Evolutionary conservation across 2,797 vertebrate species (phyloP).

Genomic region (Enteromius radiatus): DNA sequence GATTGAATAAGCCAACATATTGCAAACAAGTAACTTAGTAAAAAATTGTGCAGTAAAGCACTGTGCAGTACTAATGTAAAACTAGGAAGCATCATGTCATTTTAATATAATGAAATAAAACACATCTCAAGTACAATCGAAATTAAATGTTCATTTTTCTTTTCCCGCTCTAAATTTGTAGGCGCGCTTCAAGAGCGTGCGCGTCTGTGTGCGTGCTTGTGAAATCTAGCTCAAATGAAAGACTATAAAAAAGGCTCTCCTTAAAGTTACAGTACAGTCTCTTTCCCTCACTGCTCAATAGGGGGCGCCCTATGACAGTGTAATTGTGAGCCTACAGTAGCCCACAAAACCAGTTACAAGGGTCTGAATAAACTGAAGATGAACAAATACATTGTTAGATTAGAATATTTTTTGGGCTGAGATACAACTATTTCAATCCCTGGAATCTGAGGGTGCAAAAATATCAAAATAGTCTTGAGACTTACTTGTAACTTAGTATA

Average conservation of each 20-base stretch:
- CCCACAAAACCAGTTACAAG: too few relatives aligned
- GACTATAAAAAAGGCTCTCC: too few relatives aligned
- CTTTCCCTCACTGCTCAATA: not conserved
- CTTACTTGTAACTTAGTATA: too few relatives aligned
- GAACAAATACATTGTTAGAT: too few relatives aligned
- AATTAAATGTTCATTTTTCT: not conserved
- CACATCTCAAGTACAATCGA: too few relatives aligned
- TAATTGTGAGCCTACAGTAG: not conserved
- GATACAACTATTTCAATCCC: too few relatives aligned
- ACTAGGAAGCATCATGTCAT: not conserved
- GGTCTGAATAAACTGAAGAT: too few relatives aligned
- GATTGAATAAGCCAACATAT: not conserved
- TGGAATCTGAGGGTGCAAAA: too few relatives aligned
- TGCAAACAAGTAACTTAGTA: not conserved
- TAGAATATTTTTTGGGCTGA: too few relatives aligned
- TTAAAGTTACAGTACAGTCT: not conserved
- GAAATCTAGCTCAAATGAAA: too few relatives aligned
- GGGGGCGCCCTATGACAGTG: not conserved
- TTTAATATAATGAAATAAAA: not conserved
- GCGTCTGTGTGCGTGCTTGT: too few relatives aligned
- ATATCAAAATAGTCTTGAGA: too few relatives aligned
- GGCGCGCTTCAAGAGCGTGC: not conserved
- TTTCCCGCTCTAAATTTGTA: not conserved
- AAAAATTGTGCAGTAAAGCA: not conserved
- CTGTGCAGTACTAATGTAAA: not conserved